Evolutionary conservation across 2,888 invertebrate species (phyloP), one percentile per base, ranked within the genome.

Genomic region (Drosophila anceps): DNA sequence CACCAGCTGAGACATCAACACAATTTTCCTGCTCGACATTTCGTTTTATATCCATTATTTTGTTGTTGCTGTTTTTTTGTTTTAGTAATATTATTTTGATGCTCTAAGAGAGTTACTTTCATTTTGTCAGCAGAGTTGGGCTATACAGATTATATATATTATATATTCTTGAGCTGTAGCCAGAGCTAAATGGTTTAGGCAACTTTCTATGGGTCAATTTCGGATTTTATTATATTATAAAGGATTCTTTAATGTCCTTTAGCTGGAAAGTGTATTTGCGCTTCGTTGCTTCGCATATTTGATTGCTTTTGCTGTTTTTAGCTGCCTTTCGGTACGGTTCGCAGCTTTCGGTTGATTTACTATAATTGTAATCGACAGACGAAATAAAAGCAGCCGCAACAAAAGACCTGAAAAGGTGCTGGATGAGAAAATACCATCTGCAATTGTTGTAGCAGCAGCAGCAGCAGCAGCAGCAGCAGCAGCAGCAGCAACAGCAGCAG

Each of bases 261-360:
- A 13, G 20, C 20, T 33, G n/a, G 29, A 4, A 8, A 55, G 54
- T 10, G 54, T 29, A 55, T 39, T 55, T 12, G 13, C 4, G 15
- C 6, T 20, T 57, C 33, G 54, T 7, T 27, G 54, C 4, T 4
- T 2, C 8, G 4, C 12, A 29, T 29, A 8, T 10, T 4, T 33
- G 43, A 20, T n/a, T 43, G 8, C 31, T 4, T 53, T 27, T 53
- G 51, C 24, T 35, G 43, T 20, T 58, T 44, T 43, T 20, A 39
- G 33, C 13, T 29, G 33, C 39, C 59, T 39, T 59, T 24, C 41
- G 76, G 15, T 53, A 43, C 50, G 76, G 69, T 37, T 51, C 44
- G 29, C 60, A 66, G 73, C 70, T 43, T 72, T 59, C 64, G 72
- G 69, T 74, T 83, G 84, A 83, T 86, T 86, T 81, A 81, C 67